phyloP scores from a whole-genome alignment of 1,140 invertebrate species.

The Drosophila arawakana region DNA sequence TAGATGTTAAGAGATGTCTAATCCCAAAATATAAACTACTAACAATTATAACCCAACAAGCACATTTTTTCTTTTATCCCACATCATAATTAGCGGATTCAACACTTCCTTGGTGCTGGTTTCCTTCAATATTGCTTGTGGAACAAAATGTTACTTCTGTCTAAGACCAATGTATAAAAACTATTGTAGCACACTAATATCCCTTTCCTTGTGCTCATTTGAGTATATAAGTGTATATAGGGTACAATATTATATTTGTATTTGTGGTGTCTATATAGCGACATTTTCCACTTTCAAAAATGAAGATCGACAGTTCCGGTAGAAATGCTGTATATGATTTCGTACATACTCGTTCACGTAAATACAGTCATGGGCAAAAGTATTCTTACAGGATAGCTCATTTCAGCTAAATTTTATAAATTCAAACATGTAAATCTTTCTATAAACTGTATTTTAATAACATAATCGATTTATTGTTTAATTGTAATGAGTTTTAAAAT shows the following conservation, averaged over 20 bases:
- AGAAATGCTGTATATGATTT: slow-evolving; percentile 42
- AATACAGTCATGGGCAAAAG: slow-evolving; percentile 12
- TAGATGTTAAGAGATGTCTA: neutral
- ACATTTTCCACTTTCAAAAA: slow-evolving; percentile 72
- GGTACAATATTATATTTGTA: slow-evolving; percentile 19
- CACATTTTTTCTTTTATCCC: neutral
- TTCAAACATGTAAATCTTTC: no score
- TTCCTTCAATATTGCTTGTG: neutral
- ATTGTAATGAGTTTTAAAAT: no score
- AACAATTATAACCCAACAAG: neutral
- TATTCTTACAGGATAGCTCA: neutral
- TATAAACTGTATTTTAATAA: no score
- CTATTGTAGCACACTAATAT: neutral
- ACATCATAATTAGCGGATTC: neutral
- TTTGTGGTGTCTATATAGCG: slow-evolving; percentile 39
- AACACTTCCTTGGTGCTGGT: neutral
- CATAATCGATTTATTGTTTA: no score
- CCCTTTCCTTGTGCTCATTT: neutral
- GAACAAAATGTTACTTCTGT: neutral
- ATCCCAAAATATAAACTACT: neutral
- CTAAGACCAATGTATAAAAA: neutral
- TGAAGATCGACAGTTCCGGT: slow-evolving; percentile 83
- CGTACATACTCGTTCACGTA: slow-evolving; percentile 23
- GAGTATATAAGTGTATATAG: neutral
- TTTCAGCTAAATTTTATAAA: no score